Evolutionary conservation across 2,113 vertebrate genomes (phyloP).

Genomic region (Python bivittatus): DNA sequence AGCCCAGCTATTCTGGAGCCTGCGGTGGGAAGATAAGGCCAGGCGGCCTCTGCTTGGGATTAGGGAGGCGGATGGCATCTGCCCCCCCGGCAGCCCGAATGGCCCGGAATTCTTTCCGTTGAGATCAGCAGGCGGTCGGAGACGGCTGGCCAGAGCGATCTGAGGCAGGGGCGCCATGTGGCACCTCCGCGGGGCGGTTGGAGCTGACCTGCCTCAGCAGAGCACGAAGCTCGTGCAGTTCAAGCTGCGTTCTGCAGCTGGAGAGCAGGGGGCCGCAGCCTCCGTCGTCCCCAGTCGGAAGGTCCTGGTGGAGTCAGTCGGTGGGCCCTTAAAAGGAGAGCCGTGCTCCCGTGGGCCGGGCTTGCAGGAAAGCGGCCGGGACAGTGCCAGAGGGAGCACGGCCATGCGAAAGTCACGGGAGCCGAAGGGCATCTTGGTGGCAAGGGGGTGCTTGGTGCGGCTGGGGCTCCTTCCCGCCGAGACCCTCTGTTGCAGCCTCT

Average conservation of each 20-base stretch:
- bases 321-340: too few relatives aligned
- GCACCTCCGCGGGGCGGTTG: too few relatives aligned
- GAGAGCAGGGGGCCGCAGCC: neutral
- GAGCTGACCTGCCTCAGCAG: neutral
- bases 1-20: constrained; percentile 53
- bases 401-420: neutral
- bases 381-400: too few relatives aligned
- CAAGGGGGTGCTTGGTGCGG: too few relatives aligned
- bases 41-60: neutral
- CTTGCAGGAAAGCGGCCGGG: too few relatives aligned
- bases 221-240: too few relatives aligned
- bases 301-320: neutral
- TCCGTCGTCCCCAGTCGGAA: neutral
- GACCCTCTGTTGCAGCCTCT: too few relatives aligned
- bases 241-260: neutral
- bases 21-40: neutral
- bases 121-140: neutral
- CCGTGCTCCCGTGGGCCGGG: too few relatives aligned
- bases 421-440: neutral
- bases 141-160: neutral
- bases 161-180: neutral
- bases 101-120: constrained; percentile 21
- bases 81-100: neutral
- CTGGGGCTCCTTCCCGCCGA: neutral
- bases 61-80: neutral